Evolutionary conservation across 2,113 vertebrate species (phyloP), one percentile per base, ranked within the genome.

Genomic region (Elephantulus edwardii): DNA sequence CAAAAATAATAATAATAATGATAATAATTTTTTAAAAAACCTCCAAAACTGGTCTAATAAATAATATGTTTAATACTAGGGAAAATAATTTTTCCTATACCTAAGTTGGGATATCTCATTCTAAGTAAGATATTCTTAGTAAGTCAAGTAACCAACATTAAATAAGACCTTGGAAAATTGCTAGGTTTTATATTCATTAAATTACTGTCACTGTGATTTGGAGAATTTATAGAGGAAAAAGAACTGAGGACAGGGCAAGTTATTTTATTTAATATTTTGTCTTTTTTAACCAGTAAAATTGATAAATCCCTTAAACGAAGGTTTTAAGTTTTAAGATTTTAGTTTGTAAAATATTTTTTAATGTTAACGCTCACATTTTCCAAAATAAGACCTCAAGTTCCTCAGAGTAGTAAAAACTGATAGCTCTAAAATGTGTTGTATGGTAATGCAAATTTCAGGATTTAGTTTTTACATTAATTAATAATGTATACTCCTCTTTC

Each of bases 61-160:
- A 5, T 83, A 89, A 74, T 89, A 40, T 87, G 50, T 83, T 85
- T 86, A 83, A 81, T 75, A 50, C 58, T 80, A 86, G 58, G 62
- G 83, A 79, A 83, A 42, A 22, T 1, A 5, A 50, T 1, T 28
- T 71, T 92, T 81, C 62, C 33, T 52, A 33, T 89, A 70, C 88
- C 92, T 90, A 86, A 95, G 72, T 77, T 88, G 54, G 52, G n/a
- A 54, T 91, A 88, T 52, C 94, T 72, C 22, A 70, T 88, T 94
- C 89, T 92, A 87, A 92, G 60, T n/a, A n/a, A n/a, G n/a, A n/a
- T n/a, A n/a, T n/a, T n/a, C n/a, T n/a, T n/a, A n/a, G n/a, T 87
- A 86, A 85, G 60, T 85, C 77, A 52, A 30, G 89, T 92, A 88
- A 66, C 56, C 17, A 71, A 80, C 40, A 92, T 91, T 90, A 80